Base-by-base conservation (phyloP, 37 sponge, comb jelly and placozoan genomes). In the Geodia barretti region DNA sequence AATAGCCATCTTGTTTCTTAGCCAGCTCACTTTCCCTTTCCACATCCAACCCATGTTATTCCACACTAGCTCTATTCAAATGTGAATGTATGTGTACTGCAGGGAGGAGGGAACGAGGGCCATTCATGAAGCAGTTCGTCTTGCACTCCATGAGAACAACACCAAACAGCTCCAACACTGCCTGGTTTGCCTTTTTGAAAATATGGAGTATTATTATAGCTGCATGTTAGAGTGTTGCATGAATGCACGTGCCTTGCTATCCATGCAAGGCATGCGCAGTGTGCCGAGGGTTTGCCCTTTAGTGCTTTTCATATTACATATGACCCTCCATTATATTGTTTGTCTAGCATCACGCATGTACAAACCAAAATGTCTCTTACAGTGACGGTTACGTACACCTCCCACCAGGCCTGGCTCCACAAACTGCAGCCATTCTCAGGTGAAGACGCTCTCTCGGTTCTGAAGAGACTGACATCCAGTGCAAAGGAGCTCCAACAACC, bases 341-440 rank as follows among this genome's bases (percentile, higher is more conserved):
- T n/a, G n/a, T n/a, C n/a, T n/a, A n/a, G n/a, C n/a, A n/a, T n/a
- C n/a, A n/a, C n/a, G n/a, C n/a, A n/a, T n/a, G n/a, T n/a, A n/a
- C n/a, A n/a, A n/a, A n/a, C n/a, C n/a, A n/a, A n/a, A n/a, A n/a
- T n/a, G n/a, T 47, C 54, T 17, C 54, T 47, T 17, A 47, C 54
- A 17, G 54, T 17, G 14, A 47, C 54, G 11, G 14, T 47, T 47
- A 47, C 54, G 14, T 14, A 47, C 14, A 14, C 54, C 7, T 17
- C 14, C 14, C 54, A 47, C 33, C n/a, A 85, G 85, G 78, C 78
- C 9, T 85, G 85, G 85, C 43, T 85, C 19, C 85, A 69, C 42
- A 77, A 85, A 21, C 31, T 77, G 25, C 39, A 77, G 17, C 70
- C 72, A 21, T 63, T 60, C 38, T 24, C 25, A 36, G 62, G 26